phyloP scores from a whole-genome alignment of 2,113 vertebrate species.

The Epinephelus lanceolatus region DNA sequence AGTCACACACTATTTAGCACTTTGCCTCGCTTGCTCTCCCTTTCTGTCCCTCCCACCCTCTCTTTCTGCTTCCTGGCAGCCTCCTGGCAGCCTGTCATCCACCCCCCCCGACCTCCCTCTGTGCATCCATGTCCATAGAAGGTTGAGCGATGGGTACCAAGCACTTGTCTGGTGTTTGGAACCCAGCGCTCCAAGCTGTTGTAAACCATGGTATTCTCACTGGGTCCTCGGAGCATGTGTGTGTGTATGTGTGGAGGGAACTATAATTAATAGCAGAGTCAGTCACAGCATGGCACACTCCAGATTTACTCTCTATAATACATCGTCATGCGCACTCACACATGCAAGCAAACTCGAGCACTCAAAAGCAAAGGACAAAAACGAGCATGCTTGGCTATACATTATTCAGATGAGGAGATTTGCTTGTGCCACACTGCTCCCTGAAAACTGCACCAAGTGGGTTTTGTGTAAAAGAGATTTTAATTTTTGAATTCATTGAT shows the following conservation, averaged over 20 bases:
- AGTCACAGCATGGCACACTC: constrained; percentile 46
- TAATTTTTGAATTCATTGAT: not conserved
- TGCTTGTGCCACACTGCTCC: constrained; percentile 4
- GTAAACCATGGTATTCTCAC: constrained; percentile 37
- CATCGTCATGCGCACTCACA: constrained; percentile 14
- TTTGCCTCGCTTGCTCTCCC: constrained; percentile 7
- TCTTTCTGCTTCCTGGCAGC: constrained; percentile 4
- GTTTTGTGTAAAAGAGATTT: constrained; percentile 20
- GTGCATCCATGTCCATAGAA: constrained; percentile 33
- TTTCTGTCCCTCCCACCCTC: not conserved
- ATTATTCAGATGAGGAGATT: constrained; percentile 56
- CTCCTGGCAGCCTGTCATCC: constrained; percentile 14
- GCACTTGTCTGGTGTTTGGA: constrained; percentile 47
- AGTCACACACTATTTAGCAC: constrained; percentile 59
- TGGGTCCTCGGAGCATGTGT: constrained; percentile 32
- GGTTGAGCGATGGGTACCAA: constrained; percentile 52
- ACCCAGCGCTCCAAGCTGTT: constrained; percentile 61
- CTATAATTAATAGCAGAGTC: constrained; percentile 68
- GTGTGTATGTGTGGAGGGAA: constrained; percentile 18
- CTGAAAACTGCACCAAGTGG: constrained; percentile 33
- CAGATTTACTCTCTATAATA: constrained; percentile 43
- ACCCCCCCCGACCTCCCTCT: constrained; percentile 13
- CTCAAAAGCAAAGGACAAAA: not conserved
- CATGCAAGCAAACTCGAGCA: constrained; percentile 10
- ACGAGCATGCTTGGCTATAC: constrained; percentile 31